These are phyloP conservation scores for Cryptophagus acutangulus DNA, from an alignment of 2,888 invertebrate genomes.

Conservation along the genomic window DNA sequence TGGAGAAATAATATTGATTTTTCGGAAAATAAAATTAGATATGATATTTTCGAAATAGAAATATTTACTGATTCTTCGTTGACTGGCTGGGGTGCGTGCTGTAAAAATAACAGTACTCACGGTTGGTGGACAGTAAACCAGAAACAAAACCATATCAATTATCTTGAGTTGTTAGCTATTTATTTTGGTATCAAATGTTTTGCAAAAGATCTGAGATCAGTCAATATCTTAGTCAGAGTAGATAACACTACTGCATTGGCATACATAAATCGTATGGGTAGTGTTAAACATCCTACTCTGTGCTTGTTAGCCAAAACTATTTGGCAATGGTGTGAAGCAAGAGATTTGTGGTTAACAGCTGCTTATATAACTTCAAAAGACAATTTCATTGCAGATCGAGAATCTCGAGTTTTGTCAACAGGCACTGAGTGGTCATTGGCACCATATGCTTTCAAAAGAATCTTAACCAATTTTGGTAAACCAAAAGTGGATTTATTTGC, in stretches of 20 bases:
- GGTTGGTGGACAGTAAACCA: conserved; percentile 25
- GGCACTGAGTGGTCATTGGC: conserved; percentile 6
- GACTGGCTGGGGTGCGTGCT: conserved; percentile 26
- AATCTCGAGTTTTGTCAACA: neutral
- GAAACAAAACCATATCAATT: conserved; percentile 20
- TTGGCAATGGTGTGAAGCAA: conserved; percentile 24
- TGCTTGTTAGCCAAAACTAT: conserved; percentile 17
- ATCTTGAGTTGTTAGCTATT: conserved; percentile 14
- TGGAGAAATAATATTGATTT: conserved; percentile 9
- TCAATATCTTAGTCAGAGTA: conserved; percentile 18
- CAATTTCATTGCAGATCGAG: conserved; percentile 7
- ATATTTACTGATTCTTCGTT: conserved; percentile 18
- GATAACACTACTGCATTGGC: conserved; percentile 19
- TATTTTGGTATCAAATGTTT: conserved; percentile 19
- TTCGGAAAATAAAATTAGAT: conserved; percentile 6
- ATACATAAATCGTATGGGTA: conserved; percentile 17
- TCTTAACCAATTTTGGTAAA: conserved; percentile 17
- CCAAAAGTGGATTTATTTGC: conserved; percentile 32
- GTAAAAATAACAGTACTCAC: conserved; percentile 12
- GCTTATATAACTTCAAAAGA: conserved; percentile 4
- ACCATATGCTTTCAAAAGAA: conserved; percentile 10
- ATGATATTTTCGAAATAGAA: conserved; percentile 12
- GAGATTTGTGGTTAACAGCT: conserved; percentile 11
- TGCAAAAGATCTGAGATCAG: conserved; percentile 10
- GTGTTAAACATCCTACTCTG: conserved; percentile 1